Evolutionary conservation across 2,113 vertebrate species (phyloP).

Genomic region (Ivindomyrus marchei): DNA sequence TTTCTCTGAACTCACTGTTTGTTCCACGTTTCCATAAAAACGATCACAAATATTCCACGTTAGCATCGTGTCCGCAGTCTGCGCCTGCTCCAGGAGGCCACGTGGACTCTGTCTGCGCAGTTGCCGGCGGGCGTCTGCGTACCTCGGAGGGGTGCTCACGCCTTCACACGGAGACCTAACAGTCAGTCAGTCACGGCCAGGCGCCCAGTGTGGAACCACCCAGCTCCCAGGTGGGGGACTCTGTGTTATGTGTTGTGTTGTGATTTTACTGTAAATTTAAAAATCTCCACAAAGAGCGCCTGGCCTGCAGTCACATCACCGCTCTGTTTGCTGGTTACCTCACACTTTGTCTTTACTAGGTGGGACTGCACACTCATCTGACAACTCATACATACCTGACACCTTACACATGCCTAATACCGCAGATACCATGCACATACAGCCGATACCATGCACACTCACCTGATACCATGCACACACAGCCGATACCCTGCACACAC

Average conservation of each 20-base stretch:
- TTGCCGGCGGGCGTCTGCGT: not conserved
- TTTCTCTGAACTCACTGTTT: slow-evolving; percentile 41
- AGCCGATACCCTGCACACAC: too few relatives aligned
- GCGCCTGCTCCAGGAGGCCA: not conserved
- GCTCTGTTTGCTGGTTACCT: not conserved
- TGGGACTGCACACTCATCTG: not conserved
- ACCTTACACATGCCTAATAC: not conserved
- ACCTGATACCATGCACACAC: not conserved
- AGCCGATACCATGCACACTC: not conserved
- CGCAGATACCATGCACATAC: not conserved
- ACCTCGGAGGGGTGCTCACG: not conserved
- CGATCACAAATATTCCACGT: slow-evolving; percentile 33
- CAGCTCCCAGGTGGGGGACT: not conserved
- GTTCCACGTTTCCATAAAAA: slow-evolving; percentile 58
- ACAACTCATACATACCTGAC: not conserved
- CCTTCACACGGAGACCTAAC: not conserved
- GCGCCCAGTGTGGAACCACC: too few relatives aligned
- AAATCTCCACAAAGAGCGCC: not conserved
- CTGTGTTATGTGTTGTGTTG: not conserved
- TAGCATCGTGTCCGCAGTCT: not conserved
- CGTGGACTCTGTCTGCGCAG: not conserved
- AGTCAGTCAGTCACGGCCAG: not conserved
- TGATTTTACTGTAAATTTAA: not conserved
- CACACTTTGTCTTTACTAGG: not conserved
- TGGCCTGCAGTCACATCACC: not conserved